These are phyloP conservation scores for Pteropus alecto DNA, from an alignment of 2,113 vertebrate genomes.

Conservation along the genomic window DNA sequence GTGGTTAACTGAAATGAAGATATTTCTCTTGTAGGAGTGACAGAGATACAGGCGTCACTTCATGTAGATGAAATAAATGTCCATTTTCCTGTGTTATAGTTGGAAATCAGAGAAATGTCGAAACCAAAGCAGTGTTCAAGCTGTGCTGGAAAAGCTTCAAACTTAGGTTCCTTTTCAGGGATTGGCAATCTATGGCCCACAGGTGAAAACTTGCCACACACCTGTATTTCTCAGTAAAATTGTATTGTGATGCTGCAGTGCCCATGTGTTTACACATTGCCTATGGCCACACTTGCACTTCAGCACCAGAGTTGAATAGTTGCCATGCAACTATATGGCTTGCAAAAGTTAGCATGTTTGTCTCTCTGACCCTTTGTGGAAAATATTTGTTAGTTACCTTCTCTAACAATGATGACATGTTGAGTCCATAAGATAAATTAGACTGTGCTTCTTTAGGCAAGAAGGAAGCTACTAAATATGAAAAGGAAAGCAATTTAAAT, in stretches of 20 bases:
- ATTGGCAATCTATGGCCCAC: not conserved
- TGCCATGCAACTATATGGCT: not conserved
- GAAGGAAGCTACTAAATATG: not conserved
- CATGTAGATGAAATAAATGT: slow-evolving; percentile 26
- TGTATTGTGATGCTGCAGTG: not conserved
- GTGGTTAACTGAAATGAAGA: not conserved
- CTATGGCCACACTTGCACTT: not conserved
- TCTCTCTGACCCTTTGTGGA: not conserved
- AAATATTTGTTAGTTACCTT: not conserved
- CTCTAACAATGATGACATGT: not conserved
- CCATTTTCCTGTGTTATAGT: not conserved
- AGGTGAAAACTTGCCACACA: not conserved
- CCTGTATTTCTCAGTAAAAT: not conserved
- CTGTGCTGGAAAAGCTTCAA: not conserved
- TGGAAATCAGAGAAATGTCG: slow-evolving; percentile 30
- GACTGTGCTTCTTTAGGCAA: not conserved
- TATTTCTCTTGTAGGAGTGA: not conserved
- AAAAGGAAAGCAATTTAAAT: not conserved
- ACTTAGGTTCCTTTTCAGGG: not conserved
- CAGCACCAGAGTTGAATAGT: not conserved
- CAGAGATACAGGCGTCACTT: not conserved
- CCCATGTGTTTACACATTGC: not conserved
- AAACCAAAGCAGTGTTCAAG: not conserved
- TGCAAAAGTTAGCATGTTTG: not conserved
- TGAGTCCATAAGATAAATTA: not conserved